Percentiles rank a stretch among this genome's conserved stretches.
Evolutionary conservation across 1,140 invertebrate species (phyloP).

Genomic region (Trichomalopsis sarcophagae): DNA sequence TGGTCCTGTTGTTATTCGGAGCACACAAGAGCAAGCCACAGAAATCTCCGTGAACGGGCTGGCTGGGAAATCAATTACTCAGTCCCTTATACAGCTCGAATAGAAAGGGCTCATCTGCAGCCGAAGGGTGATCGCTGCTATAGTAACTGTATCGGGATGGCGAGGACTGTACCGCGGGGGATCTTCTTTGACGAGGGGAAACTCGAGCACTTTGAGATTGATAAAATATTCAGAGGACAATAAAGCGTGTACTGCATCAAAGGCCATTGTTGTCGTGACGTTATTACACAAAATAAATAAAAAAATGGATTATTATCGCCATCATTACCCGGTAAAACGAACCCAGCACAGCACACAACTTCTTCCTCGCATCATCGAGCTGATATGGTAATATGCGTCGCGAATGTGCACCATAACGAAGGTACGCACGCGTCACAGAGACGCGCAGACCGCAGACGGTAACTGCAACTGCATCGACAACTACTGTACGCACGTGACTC

Average conservation of each 20-base stretch:
- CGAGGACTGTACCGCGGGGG: not conserved
- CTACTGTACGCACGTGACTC: not conserved
- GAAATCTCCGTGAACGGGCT: not conserved
- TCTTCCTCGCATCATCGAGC: too few relatives aligned
- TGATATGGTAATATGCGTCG: too few relatives aligned
- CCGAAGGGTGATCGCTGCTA: not conserved
- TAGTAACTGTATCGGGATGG: not conserved
- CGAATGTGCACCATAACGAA: too few relatives aligned
- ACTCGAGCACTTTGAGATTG: not conserved
- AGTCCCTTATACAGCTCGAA: not conserved
- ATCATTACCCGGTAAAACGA: too few relatives aligned
- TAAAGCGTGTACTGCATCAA: not conserved
- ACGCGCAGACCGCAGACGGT: too few relatives aligned
- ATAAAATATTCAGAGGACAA: not conserved
- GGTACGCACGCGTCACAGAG: not conserved
- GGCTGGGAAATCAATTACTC: not conserved
- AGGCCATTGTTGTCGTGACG: not conserved
- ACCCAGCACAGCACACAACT: too few relatives aligned
- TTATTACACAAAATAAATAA: too few relatives aligned
- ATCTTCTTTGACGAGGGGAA: not conserved
- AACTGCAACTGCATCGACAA: not conserved
- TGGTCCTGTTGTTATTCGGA: not conserved
- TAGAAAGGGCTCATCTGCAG: not conserved
- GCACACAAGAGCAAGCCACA: not conserved
- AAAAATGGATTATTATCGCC: too few relatives aligned